These are phyloP conservation scores for Siphlonurus alternatus DNA, from an alignment of 2,888 invertebrate species.

Conservation along the genomic window DNA sequence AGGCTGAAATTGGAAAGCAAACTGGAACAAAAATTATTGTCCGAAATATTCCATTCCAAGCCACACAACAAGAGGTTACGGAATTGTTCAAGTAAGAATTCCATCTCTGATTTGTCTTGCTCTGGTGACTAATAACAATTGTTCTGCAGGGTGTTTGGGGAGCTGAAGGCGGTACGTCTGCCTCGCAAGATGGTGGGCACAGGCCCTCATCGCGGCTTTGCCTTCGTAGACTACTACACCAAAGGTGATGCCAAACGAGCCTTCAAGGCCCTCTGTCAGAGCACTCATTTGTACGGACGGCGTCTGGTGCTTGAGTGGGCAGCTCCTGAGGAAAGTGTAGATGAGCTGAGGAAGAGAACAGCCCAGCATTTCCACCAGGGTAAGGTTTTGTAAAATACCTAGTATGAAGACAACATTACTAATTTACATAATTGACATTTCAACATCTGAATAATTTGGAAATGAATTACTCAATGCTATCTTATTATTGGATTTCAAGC, in stretches of 20 bases:
- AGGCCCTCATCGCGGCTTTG: conserved; percentile 85
- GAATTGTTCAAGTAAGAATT: conserved; percentile 74
- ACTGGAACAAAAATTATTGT: conserved; percentile 69
- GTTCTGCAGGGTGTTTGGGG: conserved; percentile 69
- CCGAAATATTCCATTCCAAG: conserved; percentile 92
- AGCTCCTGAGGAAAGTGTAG: conserved; percentile 55
- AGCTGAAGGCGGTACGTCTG: conserved; percentile 72
- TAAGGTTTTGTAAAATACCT: conserved; percentile 13
- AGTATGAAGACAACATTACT: no score
- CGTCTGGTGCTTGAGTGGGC: conserved; percentile 95
- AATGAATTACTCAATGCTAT: no score
- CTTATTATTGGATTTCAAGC: no score
- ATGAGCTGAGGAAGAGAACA: conserved; percentile 68
- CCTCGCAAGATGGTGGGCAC: conserved; percentile 75
- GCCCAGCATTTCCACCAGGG: conserved; percentile 44
- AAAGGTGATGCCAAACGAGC: conserved; percentile 88
- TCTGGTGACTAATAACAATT: no score
- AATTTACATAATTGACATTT: no score
- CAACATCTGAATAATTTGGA: no score
- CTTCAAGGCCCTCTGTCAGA: conserved; percentile 81
- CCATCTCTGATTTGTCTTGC: conserved; percentile 8
- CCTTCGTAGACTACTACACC: conserved; percentile 82
- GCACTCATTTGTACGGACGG: conserved; percentile 95
- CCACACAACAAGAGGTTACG: conserved; percentile 59
- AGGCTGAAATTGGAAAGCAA: conserved; percentile 30